A percentile compares a stretch with the other conserved stretches of the same genome.
Conservation (phyloP, 2,888 invertebrate genomes). For the Volucella inanis region DNA sequence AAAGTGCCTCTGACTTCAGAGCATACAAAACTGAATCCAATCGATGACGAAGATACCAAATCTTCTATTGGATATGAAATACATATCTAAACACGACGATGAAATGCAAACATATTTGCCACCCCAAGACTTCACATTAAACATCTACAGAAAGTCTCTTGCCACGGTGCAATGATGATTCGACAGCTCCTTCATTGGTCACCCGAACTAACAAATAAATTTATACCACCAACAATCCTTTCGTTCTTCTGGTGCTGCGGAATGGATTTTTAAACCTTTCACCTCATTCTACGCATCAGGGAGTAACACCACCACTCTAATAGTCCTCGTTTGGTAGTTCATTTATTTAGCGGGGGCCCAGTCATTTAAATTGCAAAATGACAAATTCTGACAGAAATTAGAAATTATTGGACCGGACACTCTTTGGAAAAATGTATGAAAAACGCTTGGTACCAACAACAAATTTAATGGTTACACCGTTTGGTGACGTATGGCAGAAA, state of each 20-base stretch:
- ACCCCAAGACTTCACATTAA: conserved; percentile 4
- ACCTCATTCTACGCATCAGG: conserved; percentile 76
- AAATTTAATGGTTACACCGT: too few species aligned
- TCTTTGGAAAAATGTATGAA: too few species aligned
- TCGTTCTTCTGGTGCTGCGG: conserved; percentile 77
- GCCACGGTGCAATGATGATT: conserved; percentile 14
- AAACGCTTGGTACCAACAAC: too few species aligned
- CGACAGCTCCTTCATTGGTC: conserved; percentile 29
- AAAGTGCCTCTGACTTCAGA: background rate
- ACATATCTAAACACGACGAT: conserved; percentile 3
- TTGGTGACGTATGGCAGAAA: too few species aligned
- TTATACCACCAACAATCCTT: conserved; percentile 66
- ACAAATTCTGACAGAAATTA: too few species aligned
- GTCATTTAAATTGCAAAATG: too few species aligned
- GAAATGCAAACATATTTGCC: background rate
- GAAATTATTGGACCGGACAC: too few species aligned
- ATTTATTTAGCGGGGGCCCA: too few species aligned
- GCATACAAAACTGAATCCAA: background rate
- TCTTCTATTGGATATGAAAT: background rate
- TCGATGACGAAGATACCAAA: background rate
- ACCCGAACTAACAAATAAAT: conserved; percentile 72
- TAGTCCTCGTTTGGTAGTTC: conserved; percentile 58
- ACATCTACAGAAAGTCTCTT: conserved; percentile 38
- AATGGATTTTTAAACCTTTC: conserved; percentile 76
- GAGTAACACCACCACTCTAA: conserved; percentile 76